A percentile compares a stretch with the other conserved stretches of the same genome.
Evolutionary conservation across 2,113 vertebrate genomes (phyloP).

Genomic region (Chaetodon auriga): DNA sequence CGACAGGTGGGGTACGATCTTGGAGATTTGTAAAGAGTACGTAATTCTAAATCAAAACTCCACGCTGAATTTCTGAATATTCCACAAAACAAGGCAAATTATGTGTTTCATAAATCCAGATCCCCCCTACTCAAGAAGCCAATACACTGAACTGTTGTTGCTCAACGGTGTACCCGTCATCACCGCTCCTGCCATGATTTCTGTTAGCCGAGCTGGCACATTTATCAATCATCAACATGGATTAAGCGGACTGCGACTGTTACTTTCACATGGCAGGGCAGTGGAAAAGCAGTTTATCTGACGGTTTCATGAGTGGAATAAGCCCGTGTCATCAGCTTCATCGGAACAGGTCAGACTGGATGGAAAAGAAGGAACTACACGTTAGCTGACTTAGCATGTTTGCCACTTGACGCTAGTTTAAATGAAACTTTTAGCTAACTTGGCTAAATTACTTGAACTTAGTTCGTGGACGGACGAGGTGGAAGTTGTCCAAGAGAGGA

Average conservation of each 20-base stretch:
- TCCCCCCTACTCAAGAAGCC: not conserved
- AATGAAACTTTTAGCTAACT: constrained; percentile 57
- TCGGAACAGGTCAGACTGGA: constrained; percentile 65
- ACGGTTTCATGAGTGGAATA: constrained; percentile 58
- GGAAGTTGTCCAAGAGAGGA: not conserved
- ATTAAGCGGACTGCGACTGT: constrained; percentile 36
- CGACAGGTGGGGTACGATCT: rapidly evolving
- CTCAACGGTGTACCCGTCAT: constrained; percentile 31
- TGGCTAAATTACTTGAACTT: not conserved
- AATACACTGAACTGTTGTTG: constrained; percentile 42
- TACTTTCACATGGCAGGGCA: constrained; percentile 72
- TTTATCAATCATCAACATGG: constrained; percentile 40
- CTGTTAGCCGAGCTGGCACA: not conserved
- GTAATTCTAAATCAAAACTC: rapidly evolving
- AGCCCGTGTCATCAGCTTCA: constrained; percentile 46
- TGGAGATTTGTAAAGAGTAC: rapidly evolving
- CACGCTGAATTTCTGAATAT: rapidly evolving
- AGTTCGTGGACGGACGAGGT: not conserved
- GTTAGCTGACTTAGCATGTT: constrained; percentile 48
- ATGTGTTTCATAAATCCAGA: not conserved
- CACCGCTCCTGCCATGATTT: not conserved
- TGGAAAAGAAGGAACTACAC: not conserved
- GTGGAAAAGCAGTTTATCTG: constrained; percentile 45
- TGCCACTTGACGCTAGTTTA: constrained; percentile 19
- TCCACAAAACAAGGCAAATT: not conserved